phyloP scores from a whole-genome alignment of 1,140 invertebrate genomes.

The Dufourea novaeangliae region DNA sequence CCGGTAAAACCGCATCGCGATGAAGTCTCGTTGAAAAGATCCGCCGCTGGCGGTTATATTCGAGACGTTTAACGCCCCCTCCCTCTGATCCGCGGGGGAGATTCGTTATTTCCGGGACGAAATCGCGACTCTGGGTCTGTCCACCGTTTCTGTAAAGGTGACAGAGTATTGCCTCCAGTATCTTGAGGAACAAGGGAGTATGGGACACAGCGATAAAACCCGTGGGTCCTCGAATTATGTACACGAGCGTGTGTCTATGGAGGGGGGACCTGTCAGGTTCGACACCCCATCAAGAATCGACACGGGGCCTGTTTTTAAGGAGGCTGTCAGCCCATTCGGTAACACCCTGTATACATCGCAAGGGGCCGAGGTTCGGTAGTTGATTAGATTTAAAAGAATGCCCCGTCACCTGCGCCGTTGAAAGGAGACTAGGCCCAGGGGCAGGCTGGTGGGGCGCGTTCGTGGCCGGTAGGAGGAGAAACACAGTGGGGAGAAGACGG shows the following conservation, averaged over 20 bases:
- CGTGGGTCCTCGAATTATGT: slow-evolving; percentile 25
- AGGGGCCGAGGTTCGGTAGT: slow-evolving; percentile 61
- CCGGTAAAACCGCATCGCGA: slow-evolving; percentile 29
- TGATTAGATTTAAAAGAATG: slow-evolving; percentile 71
- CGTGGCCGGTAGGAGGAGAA: background rate
- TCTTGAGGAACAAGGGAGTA: background rate
- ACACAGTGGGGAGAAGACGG: background rate
- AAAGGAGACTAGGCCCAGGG: slow-evolving; percentile 67
- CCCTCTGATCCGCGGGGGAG: background rate
- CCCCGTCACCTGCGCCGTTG: slow-evolving; percentile 69
- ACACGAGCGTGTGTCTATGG: slow-evolving; percentile 22
- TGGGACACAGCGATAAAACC: background rate
- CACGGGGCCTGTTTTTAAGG: slow-evolving; percentile 32
- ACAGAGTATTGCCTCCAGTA: background rate
- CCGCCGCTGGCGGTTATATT: background rate
- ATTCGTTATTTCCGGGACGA: background rate
- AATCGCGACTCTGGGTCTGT: slow-evolving; percentile 8
- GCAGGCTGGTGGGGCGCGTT: slow-evolving; percentile 33
- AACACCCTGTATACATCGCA: slow-evolving; percentile 57
- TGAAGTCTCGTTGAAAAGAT: slow-evolving; percentile 21
- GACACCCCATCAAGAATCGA: slow-evolving; percentile 31
- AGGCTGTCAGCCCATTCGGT: slow-evolving; percentile 42
- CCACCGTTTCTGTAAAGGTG: background rate
- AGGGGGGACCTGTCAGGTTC: slow-evolving; percentile 6
- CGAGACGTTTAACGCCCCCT: slow-evolving; percentile 3